Base-by-base conservation (phyloP, 2,113 vertebrate genomes). In the Scophthalmus maximus region DNA sequence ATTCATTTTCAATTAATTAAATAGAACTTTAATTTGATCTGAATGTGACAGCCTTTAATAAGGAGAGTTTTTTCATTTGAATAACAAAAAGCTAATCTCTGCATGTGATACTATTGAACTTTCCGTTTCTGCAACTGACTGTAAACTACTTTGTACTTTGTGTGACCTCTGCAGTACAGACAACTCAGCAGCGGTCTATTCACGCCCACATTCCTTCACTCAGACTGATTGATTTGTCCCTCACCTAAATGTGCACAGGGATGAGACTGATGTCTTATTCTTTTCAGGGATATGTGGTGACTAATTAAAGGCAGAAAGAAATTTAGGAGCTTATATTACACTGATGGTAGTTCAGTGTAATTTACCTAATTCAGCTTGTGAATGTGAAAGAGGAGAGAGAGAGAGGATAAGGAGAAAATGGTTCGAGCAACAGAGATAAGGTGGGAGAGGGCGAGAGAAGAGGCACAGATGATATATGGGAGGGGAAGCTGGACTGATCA, bases 341-440 rank as follows among this genome's bases (percentile, higher is more conserved):
- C 15, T 70, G 59, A 76, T 78, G 73, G 36, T 57, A 52, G 44
- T 77, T 78, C 73, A 81, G 86, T 81, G 64, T 52, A 50, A 60
- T 59, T 86, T 82, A 72, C 78, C 76, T 76, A 85, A 81, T 88
- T 88, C 63, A 71, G 68, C 62, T 64, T 30, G 36, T 20, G n/a
- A 52, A 57, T n/a, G 27, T 34, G 29, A 59, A 46, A 49, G 55
- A 26, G 11, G 40, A 47, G 32, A 53, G 38, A 61, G 23, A n/a
- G 29, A 53, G 60, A 14, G 4, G 25, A 42, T 32, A 6, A 29
- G 12, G 23, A 65, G 46, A 47, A 23, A 63, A n/a, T n/a, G n/a
- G n/a, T n/a, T n/a, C n/a, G 11, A 23, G 18, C 15, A 20, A 44
- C 20, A 29, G 59, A 63, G 27, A 60, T 65, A 63, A 47, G 49